Percentiles rank a stretch among this genome's conserved stretches.
phyloP scores from a whole-genome alignment of 2,888 invertebrate genomes.

The Eupithecia subumbrata region DNA sequence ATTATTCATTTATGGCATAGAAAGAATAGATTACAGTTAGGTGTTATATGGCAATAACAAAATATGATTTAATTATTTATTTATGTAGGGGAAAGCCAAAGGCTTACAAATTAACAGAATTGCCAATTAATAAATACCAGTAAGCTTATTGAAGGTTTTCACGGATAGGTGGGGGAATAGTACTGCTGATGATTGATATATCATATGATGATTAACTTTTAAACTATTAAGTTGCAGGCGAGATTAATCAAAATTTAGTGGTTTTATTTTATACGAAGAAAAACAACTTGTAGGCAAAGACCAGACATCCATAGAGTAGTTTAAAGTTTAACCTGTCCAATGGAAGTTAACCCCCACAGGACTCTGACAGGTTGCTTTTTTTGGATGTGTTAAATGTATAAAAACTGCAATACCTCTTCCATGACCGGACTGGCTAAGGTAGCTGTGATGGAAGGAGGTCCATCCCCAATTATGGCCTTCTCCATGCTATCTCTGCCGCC shows the following conservation, averaged over 20 bases:
- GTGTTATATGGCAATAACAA: background rate
- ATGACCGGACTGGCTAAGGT: constrained; percentile 81
- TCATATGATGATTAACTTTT: no score
- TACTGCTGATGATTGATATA: no score
- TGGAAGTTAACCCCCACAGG: background rate
- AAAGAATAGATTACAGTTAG: background rate
- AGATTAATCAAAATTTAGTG: background rate
- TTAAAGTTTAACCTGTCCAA: background rate
- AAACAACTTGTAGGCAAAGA: background rate
- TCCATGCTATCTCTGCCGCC: constrained; percentile 73
- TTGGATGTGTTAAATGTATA: background rate
- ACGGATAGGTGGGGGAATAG: no score
- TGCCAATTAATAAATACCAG: no score
- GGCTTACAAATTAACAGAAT: no score
- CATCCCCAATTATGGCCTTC: constrained; percentile 65
- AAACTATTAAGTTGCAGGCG: no score
- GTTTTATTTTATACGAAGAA: background rate
- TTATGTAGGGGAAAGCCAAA: no score
- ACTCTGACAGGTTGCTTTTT: background rate
- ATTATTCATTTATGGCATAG: background rate
- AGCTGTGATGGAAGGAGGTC: constrained; percentile 73
- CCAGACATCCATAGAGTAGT: background rate
- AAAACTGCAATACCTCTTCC: constrained; percentile 78
- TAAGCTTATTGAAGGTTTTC: no score
- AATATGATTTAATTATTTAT: no score